A percentile compares a stretch with the other conserved stretches of the same genome.
phyloP scores from a whole-genome alignment of 1,140 invertebrate genomes.

The Oppia nitens region DNA sequence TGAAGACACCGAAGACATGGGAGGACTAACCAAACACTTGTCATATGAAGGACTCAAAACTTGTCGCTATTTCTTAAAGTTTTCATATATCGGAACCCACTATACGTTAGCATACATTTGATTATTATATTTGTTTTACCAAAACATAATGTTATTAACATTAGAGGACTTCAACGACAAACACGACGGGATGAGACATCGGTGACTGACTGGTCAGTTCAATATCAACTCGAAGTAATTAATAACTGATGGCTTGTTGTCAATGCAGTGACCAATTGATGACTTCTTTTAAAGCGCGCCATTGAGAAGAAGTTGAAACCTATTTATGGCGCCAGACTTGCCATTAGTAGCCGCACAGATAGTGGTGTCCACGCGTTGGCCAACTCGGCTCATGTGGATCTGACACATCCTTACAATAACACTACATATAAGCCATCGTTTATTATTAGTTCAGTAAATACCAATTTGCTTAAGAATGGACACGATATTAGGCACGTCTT shows the following conservation, averaged over 20 bases:
- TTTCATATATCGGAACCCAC: constrained; percentile 10
- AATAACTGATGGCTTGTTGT: background rate
- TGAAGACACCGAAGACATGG: too few species aligned
- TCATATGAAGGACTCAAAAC: constrained; percentile 5
- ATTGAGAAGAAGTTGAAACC: constrained; percentile 3
- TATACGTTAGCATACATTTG: background rate
- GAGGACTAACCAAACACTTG: too few species aligned
- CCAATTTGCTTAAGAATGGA: constrained; percentile 10
- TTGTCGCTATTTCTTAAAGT: constrained; percentile 8
- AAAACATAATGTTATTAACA: background rate
- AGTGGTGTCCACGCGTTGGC: constrained; percentile 20
- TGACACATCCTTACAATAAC: constrained; percentile 14
- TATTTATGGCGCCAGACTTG: constrained; percentile 3
- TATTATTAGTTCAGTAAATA: constrained; percentile 13
- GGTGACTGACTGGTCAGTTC: too few species aligned
- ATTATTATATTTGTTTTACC: background rate
- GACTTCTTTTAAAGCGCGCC: background rate
- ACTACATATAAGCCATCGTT: constrained; percentile 14
- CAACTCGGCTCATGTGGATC: constrained; percentile 20
- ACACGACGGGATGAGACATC: background rate
- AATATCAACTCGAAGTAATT: too few species aligned
- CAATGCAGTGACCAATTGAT: background rate
- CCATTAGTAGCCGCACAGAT: constrained; percentile 20
- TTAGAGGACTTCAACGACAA: constrained; percentile 9
- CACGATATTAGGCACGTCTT: constrained; percentile 19